Evolutionary conservation across 2,888 invertebrate genomes (phyloP).

Genomic region (Orgyia antiqua): DNA sequence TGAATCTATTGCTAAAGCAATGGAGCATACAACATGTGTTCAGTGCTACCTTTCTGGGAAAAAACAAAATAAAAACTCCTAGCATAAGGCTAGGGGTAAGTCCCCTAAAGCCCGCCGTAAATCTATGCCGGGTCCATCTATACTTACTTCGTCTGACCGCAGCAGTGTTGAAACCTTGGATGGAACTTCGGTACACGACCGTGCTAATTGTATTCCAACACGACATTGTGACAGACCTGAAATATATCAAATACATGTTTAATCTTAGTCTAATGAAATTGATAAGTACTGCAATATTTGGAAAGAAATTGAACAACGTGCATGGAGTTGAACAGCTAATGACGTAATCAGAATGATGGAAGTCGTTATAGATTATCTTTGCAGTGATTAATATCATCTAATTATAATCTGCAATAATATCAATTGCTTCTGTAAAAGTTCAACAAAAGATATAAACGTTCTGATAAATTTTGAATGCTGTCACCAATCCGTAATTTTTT

Average conservation of each 20-base stretch:
- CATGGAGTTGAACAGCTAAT: too few species aligned
- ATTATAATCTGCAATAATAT: too few species aligned
- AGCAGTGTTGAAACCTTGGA: slow-evolving; percentile 69
- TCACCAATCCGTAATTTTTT: too few species aligned
- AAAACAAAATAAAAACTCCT: slow-evolving; percentile 77
- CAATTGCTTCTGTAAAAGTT: too few species aligned
- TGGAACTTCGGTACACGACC: slow-evolving; percentile 41
- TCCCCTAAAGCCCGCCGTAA: slow-evolving; percentile 73
- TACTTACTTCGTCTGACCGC: slow-evolving; percentile 62
- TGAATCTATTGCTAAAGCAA: slow-evolving; percentile 73
- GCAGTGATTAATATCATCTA: too few species aligned
- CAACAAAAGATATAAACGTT: too few species aligned
- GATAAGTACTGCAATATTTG: too few species aligned
- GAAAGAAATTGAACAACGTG: too few species aligned
- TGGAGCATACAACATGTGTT: slow-evolving; percentile 85
- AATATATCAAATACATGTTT: slow-evolving; percentile 80
- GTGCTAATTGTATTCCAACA: slow-evolving; percentile 52
- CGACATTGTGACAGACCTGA: slow-evolving; percentile 49
- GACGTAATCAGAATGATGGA: too few species aligned
- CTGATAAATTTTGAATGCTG: too few species aligned
- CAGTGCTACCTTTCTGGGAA: slow-evolving; percentile 84
- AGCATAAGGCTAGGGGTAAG: slow-evolving; percentile 83
- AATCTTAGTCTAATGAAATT: slow-evolving; percentile 29
- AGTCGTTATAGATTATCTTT: too few species aligned
- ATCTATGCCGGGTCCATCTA: slow-evolving; percentile 50